A percentile compares a stretch with the other conserved stretches of the same genome.
phyloP scores from a whole-genome alignment of 2,797 vertebrate genomes.

The Phyllotis vaccarum region DNA sequence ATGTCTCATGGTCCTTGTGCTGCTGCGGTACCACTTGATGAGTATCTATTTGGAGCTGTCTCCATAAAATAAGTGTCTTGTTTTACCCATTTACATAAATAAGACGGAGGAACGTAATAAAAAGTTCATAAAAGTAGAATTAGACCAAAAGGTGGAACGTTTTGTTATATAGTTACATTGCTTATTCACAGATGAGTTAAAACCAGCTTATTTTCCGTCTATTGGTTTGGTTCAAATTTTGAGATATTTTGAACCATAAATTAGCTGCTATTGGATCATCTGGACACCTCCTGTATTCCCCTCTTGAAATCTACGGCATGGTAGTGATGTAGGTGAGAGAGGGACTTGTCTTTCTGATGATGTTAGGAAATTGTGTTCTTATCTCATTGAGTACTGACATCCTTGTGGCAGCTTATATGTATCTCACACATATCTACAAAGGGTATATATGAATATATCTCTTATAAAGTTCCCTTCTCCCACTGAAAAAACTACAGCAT shows the following conservation, averaged over 20 bases:
- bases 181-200: not conserved
- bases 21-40: not conserved
- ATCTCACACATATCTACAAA: not conserved
- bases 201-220: not conserved
- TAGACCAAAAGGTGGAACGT: not conserved
- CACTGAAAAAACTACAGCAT: not conserved
- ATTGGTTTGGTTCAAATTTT: not conserved
- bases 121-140: not conserved
- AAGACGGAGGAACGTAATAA: not conserved
- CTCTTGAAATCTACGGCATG: not conserved
- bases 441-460: not conserved
- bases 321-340: not conserved
- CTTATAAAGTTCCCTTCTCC: not conserved
- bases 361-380: not conserved
- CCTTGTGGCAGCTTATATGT: not conserved
- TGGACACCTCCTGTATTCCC: fast-evolving
- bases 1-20: not conserved
- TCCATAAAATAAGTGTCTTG: not conserved
- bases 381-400: not conserved
- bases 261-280: not conserved
- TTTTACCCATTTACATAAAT: not conserved
- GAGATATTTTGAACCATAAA: not conserved
- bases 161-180: not conserved
- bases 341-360: not conserved
- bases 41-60: not conserved